A percentile compares a stretch with the other conserved stretches of the same genome.
These are phyloP conservation scores for Phymastichus coffea DNA, from an alignment of 1,140 invertebrate genomes.

Conservation along the genomic window DNA sequence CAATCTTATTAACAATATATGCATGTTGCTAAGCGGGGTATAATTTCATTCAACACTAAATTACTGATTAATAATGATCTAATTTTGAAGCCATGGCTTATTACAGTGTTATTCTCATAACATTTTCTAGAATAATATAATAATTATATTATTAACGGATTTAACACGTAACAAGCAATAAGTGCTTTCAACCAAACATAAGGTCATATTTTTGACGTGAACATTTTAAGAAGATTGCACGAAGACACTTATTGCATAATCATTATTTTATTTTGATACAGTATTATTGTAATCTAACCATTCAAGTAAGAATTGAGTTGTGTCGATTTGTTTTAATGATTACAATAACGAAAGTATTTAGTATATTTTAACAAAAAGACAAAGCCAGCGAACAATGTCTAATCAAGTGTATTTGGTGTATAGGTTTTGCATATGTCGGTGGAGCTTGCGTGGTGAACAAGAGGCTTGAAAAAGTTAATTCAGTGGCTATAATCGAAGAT, in stretches of 20 bases:
- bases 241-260: constrained; percentile 17
- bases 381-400: too few relatives aligned
- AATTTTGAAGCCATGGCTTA: constrained; percentile 34
- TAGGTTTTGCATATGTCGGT: constrained; percentile 94
- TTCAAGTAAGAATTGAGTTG: constrained; percentile 29
- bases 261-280: constrained; percentile 31
- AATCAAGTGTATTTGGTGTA: constrained; percentile 29
- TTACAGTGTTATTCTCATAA: constrained; percentile 30
- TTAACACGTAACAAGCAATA: constrained; percentile 39
- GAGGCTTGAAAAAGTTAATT: constrained; percentile 92
- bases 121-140: constrained; percentile 38
- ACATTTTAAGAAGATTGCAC: too few relatives aligned
- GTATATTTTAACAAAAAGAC: too few relatives aligned
- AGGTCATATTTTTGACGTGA: too few relatives aligned
- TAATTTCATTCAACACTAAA: too few relatives aligned
- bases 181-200: constrained; percentile 40
- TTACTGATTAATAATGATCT: too few relatives aligned
- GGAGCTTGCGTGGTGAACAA: constrained; percentile 96
- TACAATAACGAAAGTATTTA: constrained; percentile 32
- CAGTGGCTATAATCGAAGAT: constrained; percentile 94
- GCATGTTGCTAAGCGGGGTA: too few relatives aligned
- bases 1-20: too few relatives aligned
- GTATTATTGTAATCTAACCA: constrained; percentile 40
- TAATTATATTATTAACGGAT: constrained; percentile 29
- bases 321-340: constrained; percentile 5